Percentiles rank a stretch among this genome's conserved stretches.
Conservation (phyloP, 2,113 vertebrate genomes). For the Neolamprologus caudopunctatus region DNA sequence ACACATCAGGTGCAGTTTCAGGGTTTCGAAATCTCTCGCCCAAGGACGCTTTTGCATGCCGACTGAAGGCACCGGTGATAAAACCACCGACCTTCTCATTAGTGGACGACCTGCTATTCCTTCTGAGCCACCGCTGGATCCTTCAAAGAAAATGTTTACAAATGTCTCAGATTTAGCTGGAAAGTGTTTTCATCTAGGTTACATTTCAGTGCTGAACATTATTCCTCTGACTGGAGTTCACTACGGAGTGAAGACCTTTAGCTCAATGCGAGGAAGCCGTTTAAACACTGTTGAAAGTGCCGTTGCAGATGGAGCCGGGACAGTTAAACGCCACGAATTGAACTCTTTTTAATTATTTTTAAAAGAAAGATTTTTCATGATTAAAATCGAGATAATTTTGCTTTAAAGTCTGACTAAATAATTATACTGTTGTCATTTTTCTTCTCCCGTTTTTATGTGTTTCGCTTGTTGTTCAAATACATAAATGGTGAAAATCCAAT, state of each 20-base stretch:
- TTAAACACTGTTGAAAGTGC: not conserved
- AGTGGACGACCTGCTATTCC: not conserved
- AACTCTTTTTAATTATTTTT: not conserved
- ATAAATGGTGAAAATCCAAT: not conserved
- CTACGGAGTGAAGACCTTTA: not conserved
- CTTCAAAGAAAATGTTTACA: not conserved
- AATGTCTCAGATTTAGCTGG: not conserved
- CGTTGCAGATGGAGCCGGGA: fast-evolving
- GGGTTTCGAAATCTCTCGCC: not conserved
- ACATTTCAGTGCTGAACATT: not conserved
- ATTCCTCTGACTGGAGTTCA: not conserved
- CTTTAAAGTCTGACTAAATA: not conserved
- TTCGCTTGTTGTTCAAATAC: not conserved
- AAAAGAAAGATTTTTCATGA: not conserved
- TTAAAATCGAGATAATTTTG: not conserved
- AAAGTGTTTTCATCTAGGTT: not conserved
- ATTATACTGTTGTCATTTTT: not conserved
- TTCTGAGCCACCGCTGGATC: not conserved
- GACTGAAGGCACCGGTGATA: not conserved
- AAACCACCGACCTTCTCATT: not conserved
- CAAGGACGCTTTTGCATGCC: not conserved
- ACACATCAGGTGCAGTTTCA: not conserved
- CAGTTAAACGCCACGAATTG: not conserved
- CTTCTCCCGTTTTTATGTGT: not conserved
- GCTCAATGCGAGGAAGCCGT: not conserved